Conservation (phyloP, 2,113 vertebrate genomes). For the Tapirus terrestris region DNA sequence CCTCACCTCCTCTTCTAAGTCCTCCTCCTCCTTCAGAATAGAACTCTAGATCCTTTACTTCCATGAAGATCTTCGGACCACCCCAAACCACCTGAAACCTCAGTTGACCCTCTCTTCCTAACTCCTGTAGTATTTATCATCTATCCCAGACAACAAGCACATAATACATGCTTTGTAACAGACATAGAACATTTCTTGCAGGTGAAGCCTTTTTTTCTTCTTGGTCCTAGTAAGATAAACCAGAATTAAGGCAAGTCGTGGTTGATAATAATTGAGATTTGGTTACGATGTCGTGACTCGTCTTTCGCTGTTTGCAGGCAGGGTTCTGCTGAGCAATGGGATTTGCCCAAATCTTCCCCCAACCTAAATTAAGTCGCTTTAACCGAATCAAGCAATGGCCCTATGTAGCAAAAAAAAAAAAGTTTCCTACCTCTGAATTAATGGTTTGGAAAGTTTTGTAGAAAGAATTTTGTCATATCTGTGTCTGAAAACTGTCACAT, state of each 20-base stretch:
- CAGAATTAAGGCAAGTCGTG: not conserved
- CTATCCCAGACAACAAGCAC: not conserved
- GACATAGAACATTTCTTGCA: not conserved
- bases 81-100: not conserved
- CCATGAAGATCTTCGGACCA: not conserved
- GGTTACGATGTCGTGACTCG: not conserved
- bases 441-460: conserved; percentile 12
- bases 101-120: not conserved
- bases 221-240: not conserved
- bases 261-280: not conserved
- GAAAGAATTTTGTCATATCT: conserved; percentile 1
- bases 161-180: not conserved
- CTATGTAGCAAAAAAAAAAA: not conserved
- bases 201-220: not conserved
- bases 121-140: not conserved
- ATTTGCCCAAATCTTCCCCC: not conserved
- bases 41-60: not conserved
- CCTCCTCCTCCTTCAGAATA: not conserved
- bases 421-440: conserved; percentile 7
- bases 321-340: not conserved
- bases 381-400: not conserved
- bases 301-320: not conserved
- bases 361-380: conserved; percentile 3
- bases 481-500: not conserved
- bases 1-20: not conserved